These are phyloP conservation scores for Neosilurus mollespiculum DNA, from an alignment of 2,797 vertebrate species.

Conservation along the genomic window DNA sequence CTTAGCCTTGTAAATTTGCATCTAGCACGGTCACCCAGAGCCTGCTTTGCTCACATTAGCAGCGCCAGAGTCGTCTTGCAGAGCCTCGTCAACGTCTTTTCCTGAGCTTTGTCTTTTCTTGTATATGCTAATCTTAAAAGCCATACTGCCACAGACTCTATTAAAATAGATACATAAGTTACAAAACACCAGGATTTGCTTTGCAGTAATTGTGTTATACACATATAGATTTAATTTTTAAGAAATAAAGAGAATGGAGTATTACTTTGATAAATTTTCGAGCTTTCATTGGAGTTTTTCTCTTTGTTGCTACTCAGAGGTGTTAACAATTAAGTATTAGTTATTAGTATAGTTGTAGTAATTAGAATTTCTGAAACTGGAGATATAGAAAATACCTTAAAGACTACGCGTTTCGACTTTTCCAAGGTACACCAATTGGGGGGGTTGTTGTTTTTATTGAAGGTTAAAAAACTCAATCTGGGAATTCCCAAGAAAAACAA, in stretches of 20 bases:
- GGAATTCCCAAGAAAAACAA: background rate
- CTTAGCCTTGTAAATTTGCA: conserved; percentile 77
- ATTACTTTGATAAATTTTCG: background rate
- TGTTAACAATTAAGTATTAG: background rate
- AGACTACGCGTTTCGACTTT: background rate
- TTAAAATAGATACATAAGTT: background rate
- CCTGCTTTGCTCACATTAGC: conserved; percentile 70
- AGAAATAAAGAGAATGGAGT: background rate
- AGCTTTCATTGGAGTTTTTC: background rate
- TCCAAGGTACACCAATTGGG: background rate
- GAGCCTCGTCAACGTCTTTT: conserved; percentile 61
- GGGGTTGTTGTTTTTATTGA: background rate
- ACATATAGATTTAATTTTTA: background rate
- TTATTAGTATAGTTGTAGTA: background rate
- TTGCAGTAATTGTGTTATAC: background rate
- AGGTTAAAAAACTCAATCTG: background rate
- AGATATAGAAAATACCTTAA: background rate
- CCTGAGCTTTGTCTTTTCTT: conserved; percentile 55
- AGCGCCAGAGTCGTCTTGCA: conserved; percentile 67
- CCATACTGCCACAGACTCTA: background rate
- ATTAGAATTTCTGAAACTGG: no score
- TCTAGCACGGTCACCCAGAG: conserved; percentile 79
- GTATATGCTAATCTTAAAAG: conserved; percentile 17
- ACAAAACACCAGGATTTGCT: background rate
- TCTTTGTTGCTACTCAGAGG: background rate